Evolutionary conservation across 2,888 invertebrate genomes (phyloP), one percentile per base, ranked within the genome.

Genomic region (Dendrolimus pini): DNA sequence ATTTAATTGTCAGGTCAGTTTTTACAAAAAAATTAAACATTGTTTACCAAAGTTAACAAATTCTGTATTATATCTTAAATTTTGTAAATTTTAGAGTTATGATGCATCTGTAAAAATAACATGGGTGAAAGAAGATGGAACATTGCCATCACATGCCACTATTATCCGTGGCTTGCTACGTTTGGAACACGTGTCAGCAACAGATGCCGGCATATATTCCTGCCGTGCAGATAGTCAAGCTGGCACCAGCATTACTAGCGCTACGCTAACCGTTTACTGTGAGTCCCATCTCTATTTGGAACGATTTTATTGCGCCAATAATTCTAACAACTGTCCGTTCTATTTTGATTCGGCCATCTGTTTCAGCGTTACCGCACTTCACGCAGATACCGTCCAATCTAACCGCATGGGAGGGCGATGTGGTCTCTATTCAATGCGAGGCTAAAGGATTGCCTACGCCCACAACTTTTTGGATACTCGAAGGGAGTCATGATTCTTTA

Each of bases 391-490:
- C 98, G 54, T 94, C 94, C 77, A 97, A 98, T 88, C 94, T 96
- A 83, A 95, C 96, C 83, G 95, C 97, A 68, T 96, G 96, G 75
- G 93, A 96, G 74, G 96, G 96, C 80, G 95, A 96, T 70, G 94
- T 96, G 71, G 97, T 97, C 56, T 95, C 95, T 66, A 96, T 99
- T 78, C 96, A 96, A 62, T 99, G 99, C 89, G 95, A 95, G 69
- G 97, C 98, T 42, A 94, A 94, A 74, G 99, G 98, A 61, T 95
- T 97, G 80, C 99, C 99, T 12, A 94, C 95, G 63, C 99, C 99
- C 3, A 97, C 97, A 12, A 95, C 98, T 41, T 98, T 97, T 84
- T 99, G 99, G 99, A 97, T 96, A 71, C 95, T 97, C 73, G 98
- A 98, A 83, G 97, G 98, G 61, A 95, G 94, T 54, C 95, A 95